Evolutionary conservation across 2,113 vertebrate genomes (phyloP), one percentile per base, ranked within the genome.

Genomic region (Percopsis transmontana): DNA sequence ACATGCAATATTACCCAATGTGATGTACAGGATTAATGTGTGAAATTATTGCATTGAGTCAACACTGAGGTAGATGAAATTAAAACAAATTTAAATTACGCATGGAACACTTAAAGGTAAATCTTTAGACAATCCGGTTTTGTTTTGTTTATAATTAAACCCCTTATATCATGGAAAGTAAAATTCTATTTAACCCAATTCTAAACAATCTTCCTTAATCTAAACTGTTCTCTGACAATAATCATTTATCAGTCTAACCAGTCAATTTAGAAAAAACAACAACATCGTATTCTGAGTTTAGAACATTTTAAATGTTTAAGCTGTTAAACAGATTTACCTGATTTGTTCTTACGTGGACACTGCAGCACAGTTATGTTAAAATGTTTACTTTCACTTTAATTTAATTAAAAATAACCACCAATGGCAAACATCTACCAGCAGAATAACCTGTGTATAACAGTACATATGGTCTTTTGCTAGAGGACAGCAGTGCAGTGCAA

Each of bases 31-130:
- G 55, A 71, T 77, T 67, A 68, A 58, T 47, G 20, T 18, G 63
- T 69, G 68, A 64, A 2, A 42, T 40, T 23, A 73, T 74, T 82
- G 72, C 59, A 82, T 75, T 51, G 38, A 79, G 62, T 74, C 76
- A 38, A 85, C 79, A 85, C 68, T 88, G 90, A 91, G 90, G 90
- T 91, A 91, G 90, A 85, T 72, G 38, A 4, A 38, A 62, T 51
- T 42, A 52, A 18, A 40, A 58, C 16, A 40, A 50, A 41, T 33
- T 81, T 79, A 57, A 83, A 84, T 82, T 76, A 87, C 74, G 3
- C 8, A 33, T 33, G 27, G 38, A 48, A 40, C 33, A 16, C 19
- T 2, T 18, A 2, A 15, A 83, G 55, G 70, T 58, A 62, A 59
- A 70, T 65, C 39, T 14, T 38, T 1, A 72, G n/a, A 13, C 38